Base-by-base conservation (phyloP, 2,888 invertebrate genomes). In the Spisula solida region DNA sequence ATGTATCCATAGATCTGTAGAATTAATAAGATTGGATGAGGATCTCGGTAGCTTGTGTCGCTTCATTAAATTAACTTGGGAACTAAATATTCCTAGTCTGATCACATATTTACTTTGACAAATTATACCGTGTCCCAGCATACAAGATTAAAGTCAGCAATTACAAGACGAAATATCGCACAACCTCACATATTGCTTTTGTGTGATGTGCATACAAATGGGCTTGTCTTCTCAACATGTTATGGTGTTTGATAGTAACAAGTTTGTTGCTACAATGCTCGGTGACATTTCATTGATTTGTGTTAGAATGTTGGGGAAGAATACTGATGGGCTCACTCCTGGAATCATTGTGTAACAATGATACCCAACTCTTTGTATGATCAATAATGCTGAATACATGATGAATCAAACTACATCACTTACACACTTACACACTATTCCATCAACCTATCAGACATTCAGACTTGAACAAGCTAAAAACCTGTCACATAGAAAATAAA, bases 131-230 rank as follows among this genome's bases (percentile, higher is more conserved):
- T 87, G 87, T 87, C 78, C 31, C 60, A 87, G 79, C 87, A 87
- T 87, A 87, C 79, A 78, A 87, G 87, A 87, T 87, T 83, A 87
- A 82, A 79, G 78, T 56, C 80, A 56, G 87, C 87, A 87, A 82
- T 82, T 87, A 87, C 82, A 6, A 82, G 79, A 78, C 82, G 47
- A 82, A 83, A 82, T 79, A 87, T 82, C 82, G 41, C 34, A 55
- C 29, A 29, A 55, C 47, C 31, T 48, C 75, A 78, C 79, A 82
- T 82, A 82, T 82, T 82, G 79, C 51, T 86, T 75, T 82, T 75
- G 51, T 75, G 70, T 86, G 86, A 75, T 82, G 55, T 82, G 86
- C 86, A 87, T 87, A 79, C 60, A 82, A 87, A 87, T 86, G 55
- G 60, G 81, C 14, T 31, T 82, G 55, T 81, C 51, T 82, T 81